phyloP scores from a whole-genome alignment of 2,797 vertebrate genomes.

The Sebastes itinus region DNA sequence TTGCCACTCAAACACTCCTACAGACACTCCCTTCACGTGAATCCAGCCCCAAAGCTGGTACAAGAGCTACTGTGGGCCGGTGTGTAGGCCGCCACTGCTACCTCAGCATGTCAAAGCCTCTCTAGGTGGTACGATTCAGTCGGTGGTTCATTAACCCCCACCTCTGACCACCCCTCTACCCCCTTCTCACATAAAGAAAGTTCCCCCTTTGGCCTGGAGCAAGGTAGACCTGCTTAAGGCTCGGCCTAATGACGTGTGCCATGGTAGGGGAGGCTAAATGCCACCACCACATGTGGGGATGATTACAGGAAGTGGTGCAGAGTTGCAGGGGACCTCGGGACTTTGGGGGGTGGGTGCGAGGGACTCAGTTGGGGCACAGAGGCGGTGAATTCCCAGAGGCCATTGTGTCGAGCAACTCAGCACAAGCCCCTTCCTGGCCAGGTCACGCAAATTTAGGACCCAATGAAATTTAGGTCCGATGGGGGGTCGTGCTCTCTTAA shows the following conservation, averaged over 20 bases:
- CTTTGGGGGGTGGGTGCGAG: conserved; percentile 49
- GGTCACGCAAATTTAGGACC: conserved; percentile 80
- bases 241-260: conserved; percentile 84
- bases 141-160: conserved; percentile 75
- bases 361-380: conserved; percentile 65
- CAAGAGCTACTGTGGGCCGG: conserved; percentile 38
- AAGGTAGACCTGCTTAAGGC: conserved; percentile 78
- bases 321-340: conserved; percentile 73
- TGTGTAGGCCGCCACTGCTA: conserved; percentile 61
- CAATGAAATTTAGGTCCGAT: conserved; percentile 66
- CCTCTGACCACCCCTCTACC: conserved; percentile 54
- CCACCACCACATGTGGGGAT: conserved; percentile 84
- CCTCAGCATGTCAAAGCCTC: conserved; percentile 79
- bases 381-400: conserved; percentile 75
- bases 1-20: conserved; percentile 71
- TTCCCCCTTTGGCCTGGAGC: conserved; percentile 76
- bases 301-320: conserved; percentile 83
- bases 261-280: conserved; percentile 73
- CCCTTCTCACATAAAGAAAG: conserved; percentile 69
- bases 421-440: conserved; percentile 71
- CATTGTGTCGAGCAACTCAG: conserved; percentile 73
- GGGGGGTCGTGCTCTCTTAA: conserved; percentile 61
- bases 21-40: conserved; percentile 75
- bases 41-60: conserved; percentile 44
- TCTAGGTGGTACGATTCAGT: conserved; percentile 78